These are phyloP conservation scores for Nematolebias whitei DNA, from an alignment of 2,113 vertebrate genomes.

Conservation along the genomic window DNA sequence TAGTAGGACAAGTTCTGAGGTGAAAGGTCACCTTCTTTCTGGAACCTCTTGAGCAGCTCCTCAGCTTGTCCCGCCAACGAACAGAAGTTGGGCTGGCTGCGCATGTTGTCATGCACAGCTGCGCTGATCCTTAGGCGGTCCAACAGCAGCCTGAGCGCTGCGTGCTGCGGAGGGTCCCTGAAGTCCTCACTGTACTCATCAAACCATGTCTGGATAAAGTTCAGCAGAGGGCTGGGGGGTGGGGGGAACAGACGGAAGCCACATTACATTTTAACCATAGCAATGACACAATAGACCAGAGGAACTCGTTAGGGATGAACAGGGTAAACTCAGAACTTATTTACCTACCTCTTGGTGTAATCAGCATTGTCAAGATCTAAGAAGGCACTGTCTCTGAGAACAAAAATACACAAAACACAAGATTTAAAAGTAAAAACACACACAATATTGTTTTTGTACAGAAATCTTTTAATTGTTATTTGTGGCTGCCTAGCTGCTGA, in stretches of 20 bases:
- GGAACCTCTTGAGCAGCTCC: conserved; percentile 75
- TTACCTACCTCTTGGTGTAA: conserved; percentile 66
- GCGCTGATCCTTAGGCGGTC: conserved; percentile 74
- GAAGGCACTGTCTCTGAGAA: conserved; percentile 55
- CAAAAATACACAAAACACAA: conserved; percentile 6
- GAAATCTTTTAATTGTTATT: conserved; percentile 20
- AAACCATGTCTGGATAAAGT: conserved; percentile 83
- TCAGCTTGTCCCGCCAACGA: conserved; percentile 72
- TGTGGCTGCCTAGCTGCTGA: conserved; percentile 8
- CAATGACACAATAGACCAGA: not conserved
- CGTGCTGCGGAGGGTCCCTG: conserved; percentile 80
- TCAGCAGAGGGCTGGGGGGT: conserved; percentile 69
- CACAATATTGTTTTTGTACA: not conserved
- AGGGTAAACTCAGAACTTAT: not conserved
- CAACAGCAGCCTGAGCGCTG: conserved; percentile 66
- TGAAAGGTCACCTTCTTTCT: conserved; percentile 67
- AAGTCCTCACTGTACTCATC: conserved; percentile 86
- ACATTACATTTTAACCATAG: conserved; percentile 10
- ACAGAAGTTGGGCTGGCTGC: conserved; percentile 67
- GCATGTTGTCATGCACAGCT: conserved; percentile 50
- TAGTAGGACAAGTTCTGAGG: no score
- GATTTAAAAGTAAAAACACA: not conserved
- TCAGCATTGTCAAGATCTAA: conserved; percentile 64
- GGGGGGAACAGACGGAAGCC: not conserved
- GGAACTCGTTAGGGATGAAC: not conserved